These are phyloP conservation scores for Bombylius discolor DNA, from an alignment of 2,888 invertebrate species.

Conservation along the genomic window DNA sequence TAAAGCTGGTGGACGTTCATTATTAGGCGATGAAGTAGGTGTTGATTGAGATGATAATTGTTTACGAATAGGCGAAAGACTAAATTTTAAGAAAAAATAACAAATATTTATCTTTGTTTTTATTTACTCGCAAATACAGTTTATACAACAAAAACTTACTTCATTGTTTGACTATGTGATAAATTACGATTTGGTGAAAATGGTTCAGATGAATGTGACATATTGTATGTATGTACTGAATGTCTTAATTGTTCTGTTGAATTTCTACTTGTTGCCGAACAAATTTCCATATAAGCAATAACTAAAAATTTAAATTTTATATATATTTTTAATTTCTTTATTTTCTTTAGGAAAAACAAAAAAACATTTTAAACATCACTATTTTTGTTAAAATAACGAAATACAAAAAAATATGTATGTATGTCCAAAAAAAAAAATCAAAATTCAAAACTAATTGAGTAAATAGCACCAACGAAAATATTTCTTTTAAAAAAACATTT, in stretches of 20 bases:
- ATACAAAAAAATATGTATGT: too few relatives aligned
- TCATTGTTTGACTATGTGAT: constrained; percentile 36
- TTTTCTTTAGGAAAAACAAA: too few relatives aligned
- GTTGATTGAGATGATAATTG: constrained; percentile 14
- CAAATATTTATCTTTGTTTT: not conserved
- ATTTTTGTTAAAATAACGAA: too few relatives aligned
- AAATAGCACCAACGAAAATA: too few relatives aligned
- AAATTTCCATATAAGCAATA: constrained; percentile 95
- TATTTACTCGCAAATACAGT: not conserved
- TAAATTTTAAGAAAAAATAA: constrained; percentile 12
- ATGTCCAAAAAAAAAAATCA: too few relatives aligned
- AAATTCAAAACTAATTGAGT: too few relatives aligned
- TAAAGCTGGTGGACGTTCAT: constrained; percentile 44
- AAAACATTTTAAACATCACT: too few relatives aligned
- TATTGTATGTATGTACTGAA: constrained; percentile 71
- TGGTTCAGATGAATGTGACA: constrained; percentile 29
- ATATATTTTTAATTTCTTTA: too few relatives aligned
- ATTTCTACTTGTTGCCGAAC: constrained; percentile 63
- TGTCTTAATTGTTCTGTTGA: constrained; percentile 70
- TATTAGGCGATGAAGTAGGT: constrained; percentile 15
- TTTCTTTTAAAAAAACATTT: too few relatives aligned
- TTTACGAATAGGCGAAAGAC: constrained; percentile 14
- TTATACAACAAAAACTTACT: constrained; percentile 20
- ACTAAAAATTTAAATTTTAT: constrained; percentile 41
- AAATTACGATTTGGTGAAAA: constrained; percentile 30